Evolutionary conservation across 2,113 vertebrate genomes (phyloP), one percentile per base, ranked within the genome.

Genomic region (Damaliscus lunatus): DNA sequence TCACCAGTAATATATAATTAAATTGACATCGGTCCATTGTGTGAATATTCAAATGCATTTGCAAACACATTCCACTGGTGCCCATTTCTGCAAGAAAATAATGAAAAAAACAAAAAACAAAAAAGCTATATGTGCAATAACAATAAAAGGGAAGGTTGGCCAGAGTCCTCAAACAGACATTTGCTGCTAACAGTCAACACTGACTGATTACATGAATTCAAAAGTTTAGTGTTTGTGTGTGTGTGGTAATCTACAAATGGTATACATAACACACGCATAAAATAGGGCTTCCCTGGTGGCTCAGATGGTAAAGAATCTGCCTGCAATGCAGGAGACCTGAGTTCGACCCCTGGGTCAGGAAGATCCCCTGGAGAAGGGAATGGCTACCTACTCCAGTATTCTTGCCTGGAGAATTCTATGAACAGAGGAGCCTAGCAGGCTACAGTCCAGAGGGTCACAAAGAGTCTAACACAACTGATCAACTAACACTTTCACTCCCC

Each of bases 251-350:
- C 46, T 57, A 4, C 9, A 17, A 10, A 15, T 48, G 40, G 3
- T 36, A 2, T 17, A 21, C 5, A 5, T 3, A 21, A 9, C 15
- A n/a, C 3, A 36, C 1, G 0, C 17, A 36, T 71, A 71, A 71
- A 71, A 71, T 36, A 5, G 9, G n/a, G 9, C n/a, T 71, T 71
- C 19, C 17, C n/a, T 36, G 9, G 64, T 36, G 19, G 64, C 64
- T 71, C 64, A 23, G n/a, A 71, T 0, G 3, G 64, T 36, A 71
- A 21, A 71, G 64, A 36, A 71, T 71, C 9, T 0, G 0, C n/a
- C n/a, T 36, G 64, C 19, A 36, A n/a, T 71, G 64, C n/a, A 36
- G 10, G n/a, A 71, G 17, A 71, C 9, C 64, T 23, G 19, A 9
- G n/a, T 71, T 71, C 1, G 0, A 71, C n/a, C 64, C 64, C 19